These are phyloP conservation scores for Epirrhoe tristata DNA, from an alignment of 2,888 invertebrate species.

Conservation along the genomic window DNA sequence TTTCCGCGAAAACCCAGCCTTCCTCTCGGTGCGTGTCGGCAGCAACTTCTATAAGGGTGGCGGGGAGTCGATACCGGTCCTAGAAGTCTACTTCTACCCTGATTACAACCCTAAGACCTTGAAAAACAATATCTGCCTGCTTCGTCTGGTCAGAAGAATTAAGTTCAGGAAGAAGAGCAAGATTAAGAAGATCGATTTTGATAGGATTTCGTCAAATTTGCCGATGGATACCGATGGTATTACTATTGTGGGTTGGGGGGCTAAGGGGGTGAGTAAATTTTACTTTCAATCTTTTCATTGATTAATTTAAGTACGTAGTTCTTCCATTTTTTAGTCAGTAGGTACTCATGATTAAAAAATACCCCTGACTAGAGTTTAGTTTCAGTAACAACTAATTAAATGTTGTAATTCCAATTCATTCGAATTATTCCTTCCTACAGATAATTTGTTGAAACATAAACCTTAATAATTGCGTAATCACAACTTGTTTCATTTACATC, in stretches of 20 bases:
- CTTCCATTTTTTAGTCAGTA: too few species aligned
- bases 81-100: slow-evolving; percentile 73
- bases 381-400: too few species aligned
- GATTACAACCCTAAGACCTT: slow-evolving; percentile 64
- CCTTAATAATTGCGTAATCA: too few species aligned
- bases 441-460: too few species aligned
- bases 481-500: too few species aligned
- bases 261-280: slow-evolving; percentile 59
- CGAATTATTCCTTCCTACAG: too few species aligned
- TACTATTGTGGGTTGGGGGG: slow-evolving; percentile 73
- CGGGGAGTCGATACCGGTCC: slow-evolving; percentile 63
- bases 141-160: slow-evolving; percentile 59
- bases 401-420: too few species aligned
- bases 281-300: neutral
- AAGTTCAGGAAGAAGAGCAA: slow-evolving; percentile 45
- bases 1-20: slow-evolving; percentile 72
- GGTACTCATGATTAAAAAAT: too few species aligned
- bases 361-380: too few species aligned
- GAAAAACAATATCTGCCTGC: slow-evolving; percentile 64
- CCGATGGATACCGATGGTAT: slow-evolving; percentile 58
- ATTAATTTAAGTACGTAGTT: too few species aligned
- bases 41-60: slow-evolving; percentile 63
- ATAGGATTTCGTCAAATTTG: slow-evolving; percentile 50
- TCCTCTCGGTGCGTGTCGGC: slow-evolving; percentile 70
- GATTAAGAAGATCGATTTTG: slow-evolving; percentile 66